A percentile compares a stretch with the other conserved stretches of the same genome.
phyloP scores from a whole-genome alignment of 2,888 invertebrate species.

The Ernsta delagoae region DNA sequence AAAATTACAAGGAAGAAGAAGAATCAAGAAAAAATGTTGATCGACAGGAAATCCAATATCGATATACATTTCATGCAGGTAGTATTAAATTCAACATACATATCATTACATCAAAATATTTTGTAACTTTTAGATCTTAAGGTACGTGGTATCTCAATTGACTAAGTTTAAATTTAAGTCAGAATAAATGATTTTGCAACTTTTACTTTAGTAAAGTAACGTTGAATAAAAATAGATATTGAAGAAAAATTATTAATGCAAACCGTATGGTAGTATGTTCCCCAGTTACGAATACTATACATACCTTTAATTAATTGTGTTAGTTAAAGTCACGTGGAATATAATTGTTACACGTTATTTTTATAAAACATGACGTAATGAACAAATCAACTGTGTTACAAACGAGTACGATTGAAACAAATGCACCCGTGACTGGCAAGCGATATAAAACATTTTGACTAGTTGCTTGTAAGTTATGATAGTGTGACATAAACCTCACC shows the following conservation, averaged over 20 bases:
- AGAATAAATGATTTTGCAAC: no score
- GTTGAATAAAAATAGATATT: no score
- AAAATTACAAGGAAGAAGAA: conserved; percentile 58
- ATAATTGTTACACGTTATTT: neutral
- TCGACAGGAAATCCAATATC: conserved; percentile 18
- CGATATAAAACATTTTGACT: conserved; percentile 11
- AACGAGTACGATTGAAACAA: conserved; percentile 4
- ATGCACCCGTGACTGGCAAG: conserved; percentile 18
- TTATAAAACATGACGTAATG: neutral
- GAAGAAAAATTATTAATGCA: no score
- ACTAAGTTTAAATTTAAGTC: no score
- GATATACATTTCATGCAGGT: conserved; percentile 4
- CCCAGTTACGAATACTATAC: no score
- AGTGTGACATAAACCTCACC: conserved; percentile 16
- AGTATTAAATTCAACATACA: no score
- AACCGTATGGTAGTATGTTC: no score
- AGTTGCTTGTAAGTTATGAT: conserved; percentile 17
- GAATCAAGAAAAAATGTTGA: conserved; percentile 47
- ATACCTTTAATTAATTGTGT: no score
- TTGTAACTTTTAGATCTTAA: no score
- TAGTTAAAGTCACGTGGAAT: neutral
- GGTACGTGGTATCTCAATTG: no score
- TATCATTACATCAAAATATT: no score
- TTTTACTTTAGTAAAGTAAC: no score
- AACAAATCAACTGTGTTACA: neutral